Percentiles rank a stretch among this genome's conserved stretches.
Evolutionary conservation across 2,113 vertebrate species (phyloP).

Genomic region (Polypterus bichir): DNA sequence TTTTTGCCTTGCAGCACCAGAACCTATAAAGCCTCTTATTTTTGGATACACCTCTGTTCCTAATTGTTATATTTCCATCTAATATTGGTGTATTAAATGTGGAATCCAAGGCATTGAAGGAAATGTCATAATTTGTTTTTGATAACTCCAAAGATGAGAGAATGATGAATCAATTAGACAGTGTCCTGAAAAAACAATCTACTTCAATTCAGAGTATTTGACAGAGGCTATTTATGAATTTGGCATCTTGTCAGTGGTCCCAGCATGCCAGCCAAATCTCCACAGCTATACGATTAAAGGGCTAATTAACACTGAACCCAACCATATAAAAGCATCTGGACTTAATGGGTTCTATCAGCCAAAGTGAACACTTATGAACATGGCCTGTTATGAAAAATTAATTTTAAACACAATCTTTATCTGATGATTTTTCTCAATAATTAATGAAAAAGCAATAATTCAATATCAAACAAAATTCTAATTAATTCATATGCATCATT

Average conservation of each 20-base stretch:
- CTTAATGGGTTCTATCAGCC: slow-evolving; percentile 6
- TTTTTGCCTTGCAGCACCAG: too few relatives aligned
- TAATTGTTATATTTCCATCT: too few relatives aligned
- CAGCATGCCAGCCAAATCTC: slow-evolving; percentile 6
- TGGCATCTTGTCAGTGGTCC: slow-evolving; percentile 3
- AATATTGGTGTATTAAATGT: too few relatives aligned
- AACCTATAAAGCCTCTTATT: too few relatives aligned
- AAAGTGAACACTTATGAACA: slow-evolving; percentile 1
- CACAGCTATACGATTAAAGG: slow-evolving; percentile 3
- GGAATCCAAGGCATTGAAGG: too few relatives aligned
- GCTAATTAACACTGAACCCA: slow-evolving; percentile 13
- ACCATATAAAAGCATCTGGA: slow-evolving; percentile 8
- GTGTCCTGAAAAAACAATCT: background rate
- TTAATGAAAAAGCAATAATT: too few relatives aligned
- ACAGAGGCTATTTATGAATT: slow-evolving; percentile 3
- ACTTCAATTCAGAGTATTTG: background rate
- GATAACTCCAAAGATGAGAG: background rate
- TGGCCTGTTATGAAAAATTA: slow-evolving; percentile 1
- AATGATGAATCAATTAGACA: slow-evolving; percentile 3
- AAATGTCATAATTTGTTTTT: background rate
- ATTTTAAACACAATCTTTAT: background rate
- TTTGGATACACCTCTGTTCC: too few relatives aligned
- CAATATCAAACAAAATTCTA: too few relatives aligned
- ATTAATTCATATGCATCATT: too few relatives aligned
- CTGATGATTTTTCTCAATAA: too few relatives aligned